These are phyloP conservation scores for Campoplex nolae DNA, from an alignment of 2,888 invertebrate genomes.

Conservation along the genomic window DNA sequence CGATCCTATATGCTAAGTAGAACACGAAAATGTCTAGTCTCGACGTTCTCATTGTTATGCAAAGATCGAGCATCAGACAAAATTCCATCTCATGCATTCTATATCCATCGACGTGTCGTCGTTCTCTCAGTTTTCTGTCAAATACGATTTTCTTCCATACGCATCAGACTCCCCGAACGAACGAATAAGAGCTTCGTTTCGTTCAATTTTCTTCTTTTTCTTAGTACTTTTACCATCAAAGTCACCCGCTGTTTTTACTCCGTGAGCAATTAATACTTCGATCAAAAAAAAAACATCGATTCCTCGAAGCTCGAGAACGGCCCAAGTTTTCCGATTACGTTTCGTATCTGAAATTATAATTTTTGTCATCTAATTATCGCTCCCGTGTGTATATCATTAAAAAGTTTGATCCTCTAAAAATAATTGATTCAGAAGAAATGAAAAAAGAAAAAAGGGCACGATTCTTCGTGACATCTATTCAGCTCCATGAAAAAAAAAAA, in stretches of 20 bases:
- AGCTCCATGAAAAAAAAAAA: not conserved
- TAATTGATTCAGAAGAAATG: not conserved
- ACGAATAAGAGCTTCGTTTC: slow-evolving; percentile 60
- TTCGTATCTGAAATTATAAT: not conserved
- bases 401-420: not conserved
- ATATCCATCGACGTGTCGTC: slow-evolving; percentile 55
- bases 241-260: not conserved
- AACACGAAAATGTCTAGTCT: slow-evolving; percentile 58
- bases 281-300: not conserved
- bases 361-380: not conserved
- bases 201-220: slow-evolving; percentile 31
- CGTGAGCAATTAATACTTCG: slow-evolving; percentile 23
- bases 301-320: not conserved
- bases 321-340: not conserved
- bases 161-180: slow-evolving; percentile 26
- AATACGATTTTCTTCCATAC: slow-evolving; percentile 66
- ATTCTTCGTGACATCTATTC: not conserved
- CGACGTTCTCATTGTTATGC: slow-evolving; percentile 68
- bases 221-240: slow-evolving; percentile 7
- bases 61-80: slow-evolving; percentile 64
- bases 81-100: slow-evolving; percentile 64
- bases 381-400: not conserved
- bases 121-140: slow-evolving; percentile 23
- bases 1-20: slow-evolving; percentile 22
- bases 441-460: not conserved